phyloP scores from a whole-genome alignment of 2,888 invertebrate species.

The Tuberolachnus salignus region DNA sequence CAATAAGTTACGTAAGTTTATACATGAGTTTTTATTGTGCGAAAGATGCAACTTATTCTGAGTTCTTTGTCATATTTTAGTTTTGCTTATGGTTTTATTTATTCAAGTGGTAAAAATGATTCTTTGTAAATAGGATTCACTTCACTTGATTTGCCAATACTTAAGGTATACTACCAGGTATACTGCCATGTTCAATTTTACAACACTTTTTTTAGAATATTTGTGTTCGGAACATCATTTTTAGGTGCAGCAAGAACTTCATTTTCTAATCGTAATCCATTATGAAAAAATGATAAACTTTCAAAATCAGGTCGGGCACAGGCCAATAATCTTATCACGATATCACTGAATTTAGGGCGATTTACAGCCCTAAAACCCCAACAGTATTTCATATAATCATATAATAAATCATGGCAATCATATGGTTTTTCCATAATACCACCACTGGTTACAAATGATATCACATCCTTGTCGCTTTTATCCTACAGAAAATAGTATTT shows the following conservation, averaged over 20 bases:
- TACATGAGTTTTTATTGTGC: slow-evolving; percentile 21
- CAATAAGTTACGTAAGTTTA: too few species aligned
- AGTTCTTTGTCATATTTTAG: slow-evolving; percentile 47
- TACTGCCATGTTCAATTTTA: slow-evolving; percentile 29
- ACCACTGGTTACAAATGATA: slow-evolving; percentile 87
- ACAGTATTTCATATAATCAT: slow-evolving; percentile 87
- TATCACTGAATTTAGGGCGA: slow-evolving; percentile 84
- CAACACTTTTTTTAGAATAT: slow-evolving; percentile 36
- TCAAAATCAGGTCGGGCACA: slow-evolving; percentile 68
- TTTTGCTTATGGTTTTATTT: slow-evolving; percentile 47
- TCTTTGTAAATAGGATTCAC: too few species aligned
- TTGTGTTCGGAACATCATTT: slow-evolving; percentile 39
- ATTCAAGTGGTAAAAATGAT: slow-evolving; percentile 31
- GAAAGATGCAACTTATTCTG: slow-evolving; percentile 42
- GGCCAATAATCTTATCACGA: slow-evolving; percentile 76
- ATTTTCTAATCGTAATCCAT: slow-evolving; percentile 60
- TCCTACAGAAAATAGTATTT: slow-evolving; percentile 66
- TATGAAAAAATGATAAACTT: slow-evolving; percentile 71
- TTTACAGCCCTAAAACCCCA: slow-evolving; percentile 84
- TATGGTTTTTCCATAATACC: slow-evolving; percentile 94
- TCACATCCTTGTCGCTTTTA: slow-evolving; percentile 88
- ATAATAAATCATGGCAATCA: slow-evolving; percentile 91
- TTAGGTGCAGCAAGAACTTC: slow-evolving; percentile 5
- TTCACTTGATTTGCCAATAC: slow-evolving; percentile 42
- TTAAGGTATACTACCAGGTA: too few species aligned